Conservation (phyloP, 2,888 invertebrate genomes). For the Cacoxenus indagator region DNA sequence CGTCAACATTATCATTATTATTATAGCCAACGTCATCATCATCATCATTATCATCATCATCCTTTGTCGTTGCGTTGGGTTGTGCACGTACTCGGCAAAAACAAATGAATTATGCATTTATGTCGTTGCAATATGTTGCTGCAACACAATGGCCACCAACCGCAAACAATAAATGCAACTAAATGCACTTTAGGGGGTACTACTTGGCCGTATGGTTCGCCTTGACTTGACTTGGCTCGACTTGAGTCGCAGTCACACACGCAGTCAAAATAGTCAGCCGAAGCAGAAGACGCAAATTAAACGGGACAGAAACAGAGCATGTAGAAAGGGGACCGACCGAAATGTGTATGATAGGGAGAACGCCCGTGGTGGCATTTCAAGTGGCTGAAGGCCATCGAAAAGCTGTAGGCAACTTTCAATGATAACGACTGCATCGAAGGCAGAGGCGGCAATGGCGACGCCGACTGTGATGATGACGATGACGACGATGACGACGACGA, state of each 20-base stretch:
- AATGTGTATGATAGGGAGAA: neutral
- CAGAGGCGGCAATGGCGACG: neutral
- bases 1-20: constrained; percentile 28
- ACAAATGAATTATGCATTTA: constrained; percentile 68
- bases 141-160: constrained; percentile 36
- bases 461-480: neutral
- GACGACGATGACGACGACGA: constrained; percentile 30
- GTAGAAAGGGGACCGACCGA: neutral
- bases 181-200: constrained; percentile 60
- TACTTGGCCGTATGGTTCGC: neutral
- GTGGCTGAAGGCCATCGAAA: neutral
- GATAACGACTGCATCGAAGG: neutral
- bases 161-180: constrained; percentile 64
- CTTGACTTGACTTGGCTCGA: neutral
- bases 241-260: neutral
- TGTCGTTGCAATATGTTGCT: constrained; percentile 58
- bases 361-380: neutral
- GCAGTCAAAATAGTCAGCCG: neutral
- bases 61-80: neutral
- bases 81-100: constrained; percentile 29
- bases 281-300: constrained; percentile 1
- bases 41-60: neutral
- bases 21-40: neutral
- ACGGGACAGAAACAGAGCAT: neutral
- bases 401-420: neutral